Percentiles rank a stretch among this genome's conserved stretches.
These are phyloP conservation scores for Chlorodrepanis virens DNA, from an alignment of 2,113 vertebrate genomes.

Conservation along the genomic window DNA sequence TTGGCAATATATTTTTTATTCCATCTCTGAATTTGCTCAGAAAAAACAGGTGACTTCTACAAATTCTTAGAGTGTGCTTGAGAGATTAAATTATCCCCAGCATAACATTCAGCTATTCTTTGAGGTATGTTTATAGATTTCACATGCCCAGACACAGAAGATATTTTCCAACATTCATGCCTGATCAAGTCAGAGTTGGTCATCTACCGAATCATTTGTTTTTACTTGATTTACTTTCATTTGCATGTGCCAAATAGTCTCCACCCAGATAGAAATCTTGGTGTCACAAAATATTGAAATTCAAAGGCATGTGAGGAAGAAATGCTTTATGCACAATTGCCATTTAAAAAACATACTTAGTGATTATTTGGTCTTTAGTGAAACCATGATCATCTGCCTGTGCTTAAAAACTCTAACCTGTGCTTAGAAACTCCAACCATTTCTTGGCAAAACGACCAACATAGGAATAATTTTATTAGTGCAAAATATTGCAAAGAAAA, in stretches of 20 bases:
- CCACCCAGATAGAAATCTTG: neutral
- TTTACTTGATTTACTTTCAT: constrained; percentile 7
- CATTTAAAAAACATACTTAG: neutral
- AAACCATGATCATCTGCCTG: neutral
- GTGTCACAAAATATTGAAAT: neutral
- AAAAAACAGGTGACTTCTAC: neutral
- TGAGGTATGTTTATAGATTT: neutral
- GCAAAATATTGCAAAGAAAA: neutral
- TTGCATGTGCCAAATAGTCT: neutral
- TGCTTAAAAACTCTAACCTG: neutral
- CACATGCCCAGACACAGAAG: neutral
- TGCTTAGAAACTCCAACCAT: neutral
- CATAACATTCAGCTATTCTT: neutral
- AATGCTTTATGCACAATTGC: neutral
- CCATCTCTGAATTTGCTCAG: neutral
- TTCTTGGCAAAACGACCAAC: neutral
- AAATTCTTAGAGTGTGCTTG: neutral
- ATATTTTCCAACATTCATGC: constrained; percentile 18
- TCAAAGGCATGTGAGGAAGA: neutral
- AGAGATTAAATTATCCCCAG: neutral
- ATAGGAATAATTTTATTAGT: neutral
- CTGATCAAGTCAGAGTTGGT: constrained; percentile 6
- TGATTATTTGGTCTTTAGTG: neutral
- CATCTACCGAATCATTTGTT: neutral
- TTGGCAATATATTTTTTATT: neutral